Conservation (phyloP, 2,113 vertebrate genomes). For the Grus americana region DNA sequence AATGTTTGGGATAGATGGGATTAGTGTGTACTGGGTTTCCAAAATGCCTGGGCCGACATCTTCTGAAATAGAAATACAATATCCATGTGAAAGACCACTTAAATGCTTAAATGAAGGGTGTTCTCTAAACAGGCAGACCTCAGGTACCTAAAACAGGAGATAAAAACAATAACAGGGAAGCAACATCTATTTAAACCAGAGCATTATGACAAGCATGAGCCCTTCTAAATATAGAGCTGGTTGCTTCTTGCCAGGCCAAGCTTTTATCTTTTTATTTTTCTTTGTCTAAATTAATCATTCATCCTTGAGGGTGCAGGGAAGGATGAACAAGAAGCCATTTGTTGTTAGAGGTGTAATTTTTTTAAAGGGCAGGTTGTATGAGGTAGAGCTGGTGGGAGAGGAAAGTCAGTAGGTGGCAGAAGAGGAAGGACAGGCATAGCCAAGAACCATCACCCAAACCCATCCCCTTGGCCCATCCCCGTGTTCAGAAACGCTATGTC, state of each 20-base stretch:
- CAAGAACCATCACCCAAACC: neutral
- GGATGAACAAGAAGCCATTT: neutral
- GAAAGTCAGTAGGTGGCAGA: neutral
- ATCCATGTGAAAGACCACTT: neutral
- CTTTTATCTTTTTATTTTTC: neutral
- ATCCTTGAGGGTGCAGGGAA: neutral
- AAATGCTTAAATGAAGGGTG: neutral
- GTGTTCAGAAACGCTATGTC: rapidly evolving
- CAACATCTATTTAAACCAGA: neutral
- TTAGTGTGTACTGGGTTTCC: neutral
- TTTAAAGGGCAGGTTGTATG: neutral
- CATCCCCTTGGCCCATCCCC: neutral
- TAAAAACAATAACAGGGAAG: neutral
- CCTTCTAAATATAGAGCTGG: neutral
- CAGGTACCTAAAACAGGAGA: neutral
- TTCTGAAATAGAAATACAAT: neutral
- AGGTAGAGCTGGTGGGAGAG: neutral
- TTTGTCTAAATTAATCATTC: neutral
- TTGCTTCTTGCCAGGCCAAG: neutral
- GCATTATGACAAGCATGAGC: neutral
- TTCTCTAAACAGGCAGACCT: neutral
- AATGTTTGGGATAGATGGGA: neutral
- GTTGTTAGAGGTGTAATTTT: neutral
- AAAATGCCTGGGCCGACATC: neutral
- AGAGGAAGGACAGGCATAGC: neutral